A percentile compares a stretch with the other conserved stretches of the same genome.
phyloP scores from a whole-genome alignment of 2,888 invertebrate species.

The Tholera decimalis region DNA sequence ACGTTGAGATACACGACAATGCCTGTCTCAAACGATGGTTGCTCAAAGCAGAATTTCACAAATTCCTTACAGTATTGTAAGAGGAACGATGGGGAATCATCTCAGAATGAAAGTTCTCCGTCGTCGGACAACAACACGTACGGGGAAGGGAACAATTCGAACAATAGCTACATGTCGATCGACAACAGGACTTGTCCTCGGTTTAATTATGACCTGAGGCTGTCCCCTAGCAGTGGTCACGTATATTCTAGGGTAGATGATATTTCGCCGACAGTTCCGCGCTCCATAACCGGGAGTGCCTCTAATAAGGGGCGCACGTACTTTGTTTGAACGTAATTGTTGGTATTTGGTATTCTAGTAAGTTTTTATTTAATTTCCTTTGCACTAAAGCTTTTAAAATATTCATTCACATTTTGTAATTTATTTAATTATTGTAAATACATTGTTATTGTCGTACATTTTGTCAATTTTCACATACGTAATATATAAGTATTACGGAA shows the following conservation, averaged over 20 bases:
- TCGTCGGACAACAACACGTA: constrained; percentile 91
- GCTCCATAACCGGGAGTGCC: constrained; percentile 80
- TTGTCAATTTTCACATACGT: constrained; percentile 89
- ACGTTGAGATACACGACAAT: constrained; percentile 91
- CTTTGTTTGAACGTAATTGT: constrained; percentile 82
- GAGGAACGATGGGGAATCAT: constrained; percentile 88
- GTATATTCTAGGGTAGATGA: constrained; percentile 90
- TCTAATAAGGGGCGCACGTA: constrained; percentile 88
- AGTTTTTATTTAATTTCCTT: constrained; percentile 59
- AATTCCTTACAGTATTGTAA: constrained; percentile 89
- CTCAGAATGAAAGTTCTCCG: constrained; percentile 92
- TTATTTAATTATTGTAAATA: constrained; percentile 76
- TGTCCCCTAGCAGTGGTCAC: constrained; percentile 89
- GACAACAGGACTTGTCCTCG: constrained; percentile 91
- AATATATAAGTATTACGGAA: constrained; percentile 76
- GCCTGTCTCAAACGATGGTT: constrained; percentile 89
- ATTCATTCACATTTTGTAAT: constrained; percentile 65
- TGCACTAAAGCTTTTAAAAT: constrained; percentile 69
- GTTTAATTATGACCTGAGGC: constrained; percentile 91
- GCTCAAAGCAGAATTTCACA: constrained; percentile 90
- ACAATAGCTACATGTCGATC: constrained; percentile 94
- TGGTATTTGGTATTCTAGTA: constrained; percentile 62
- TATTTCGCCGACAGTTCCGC: constrained; percentile 86
- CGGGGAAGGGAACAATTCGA: constrained; percentile 92
- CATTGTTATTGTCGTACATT: constrained; percentile 71